phyloP scores from a whole-genome alignment of 2,888 invertebrate genomes.

The Folsomia manolachei region DNA sequence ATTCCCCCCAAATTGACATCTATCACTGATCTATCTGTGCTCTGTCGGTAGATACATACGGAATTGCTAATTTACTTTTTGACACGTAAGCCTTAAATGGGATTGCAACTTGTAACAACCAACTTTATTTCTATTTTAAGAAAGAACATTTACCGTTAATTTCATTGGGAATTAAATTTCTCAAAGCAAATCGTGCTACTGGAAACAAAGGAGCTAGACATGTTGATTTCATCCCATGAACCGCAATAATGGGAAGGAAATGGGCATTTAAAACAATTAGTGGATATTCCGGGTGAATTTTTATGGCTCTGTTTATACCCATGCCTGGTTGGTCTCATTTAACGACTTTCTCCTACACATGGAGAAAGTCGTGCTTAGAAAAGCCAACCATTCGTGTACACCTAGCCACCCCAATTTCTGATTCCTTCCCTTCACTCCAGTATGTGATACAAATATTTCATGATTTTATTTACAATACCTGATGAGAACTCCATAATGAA shows the following conservation, averaged over 20 bases:
- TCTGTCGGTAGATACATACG: neutral
- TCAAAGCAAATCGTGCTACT: neutral
- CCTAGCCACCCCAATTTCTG: too few relatives aligned
- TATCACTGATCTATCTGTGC: too few relatives aligned
- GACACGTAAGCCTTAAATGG: neutral
- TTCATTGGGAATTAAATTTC: neutral
- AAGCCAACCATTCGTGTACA: too few relatives aligned
- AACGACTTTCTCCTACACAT: neutral
- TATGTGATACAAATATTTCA: neutral
- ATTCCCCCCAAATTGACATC: neutral
- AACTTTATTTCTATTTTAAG: too few relatives aligned
- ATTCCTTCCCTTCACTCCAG: neutral
- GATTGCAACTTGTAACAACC: neutral
- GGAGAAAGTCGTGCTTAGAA: too few relatives aligned
- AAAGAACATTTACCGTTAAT: neutral
- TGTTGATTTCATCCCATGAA: neutral
- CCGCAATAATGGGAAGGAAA: conserved; percentile 19
- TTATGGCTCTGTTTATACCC: conserved; percentile 35
- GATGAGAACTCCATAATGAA: conserved; percentile 18
- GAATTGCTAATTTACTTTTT: neutral
- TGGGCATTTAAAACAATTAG: conserved; percentile 50
- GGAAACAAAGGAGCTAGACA: neutral
- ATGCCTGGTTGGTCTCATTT: too few relatives aligned
- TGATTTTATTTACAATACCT: conserved; percentile 7
- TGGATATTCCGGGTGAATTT: conserved; percentile 41